phyloP scores from a whole-genome alignment of 2,888 invertebrate genomes.

The Mellilla xanthometata region DNA sequence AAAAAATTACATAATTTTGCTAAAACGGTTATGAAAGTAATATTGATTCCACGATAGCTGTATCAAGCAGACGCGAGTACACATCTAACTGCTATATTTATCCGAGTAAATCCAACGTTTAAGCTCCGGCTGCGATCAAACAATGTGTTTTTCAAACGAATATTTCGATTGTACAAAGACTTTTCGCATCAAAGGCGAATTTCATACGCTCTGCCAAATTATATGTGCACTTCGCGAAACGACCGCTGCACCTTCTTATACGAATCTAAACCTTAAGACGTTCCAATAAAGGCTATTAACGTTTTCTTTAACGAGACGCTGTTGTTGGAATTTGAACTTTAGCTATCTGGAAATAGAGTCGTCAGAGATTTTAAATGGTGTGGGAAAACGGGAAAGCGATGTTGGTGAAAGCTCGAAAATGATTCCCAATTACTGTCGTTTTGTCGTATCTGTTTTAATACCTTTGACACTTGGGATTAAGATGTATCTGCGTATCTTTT shows the following conservation, averaged over 20 bases:
- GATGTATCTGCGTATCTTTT: constrained; percentile 16
- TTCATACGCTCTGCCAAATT: constrained; percentile 18
- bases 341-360: not conserved
- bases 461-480: constrained; percentile 34
- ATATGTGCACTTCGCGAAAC: constrained; percentile 3
- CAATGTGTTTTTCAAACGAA: constrained; percentile 21
- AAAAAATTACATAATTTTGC: too few species aligned
- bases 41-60: too few species aligned
- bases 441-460: constrained; percentile 38
- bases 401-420: constrained; percentile 33
- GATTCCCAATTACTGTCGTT: constrained; percentile 44
- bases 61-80: not conserved
- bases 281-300: not conserved
- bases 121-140: constrained; percentile 17
- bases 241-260: not conserved
- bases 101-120: constrained; percentile 3
- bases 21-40: too few species aligned
- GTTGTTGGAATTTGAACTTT: constrained; percentile 2
- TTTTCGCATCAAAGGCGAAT: constrained; percentile 19
- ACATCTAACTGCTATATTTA: not conserved
- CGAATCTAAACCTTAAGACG: constrained; percentile 2
- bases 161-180: constrained; percentile 23
- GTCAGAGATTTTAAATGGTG: not conserved
- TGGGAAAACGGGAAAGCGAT: not conserved
- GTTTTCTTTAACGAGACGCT: not conserved